Evolutionary conservation across 2,888 invertebrate species (phyloP).

Genomic region (Petrolisthes manimaculis): DNA sequence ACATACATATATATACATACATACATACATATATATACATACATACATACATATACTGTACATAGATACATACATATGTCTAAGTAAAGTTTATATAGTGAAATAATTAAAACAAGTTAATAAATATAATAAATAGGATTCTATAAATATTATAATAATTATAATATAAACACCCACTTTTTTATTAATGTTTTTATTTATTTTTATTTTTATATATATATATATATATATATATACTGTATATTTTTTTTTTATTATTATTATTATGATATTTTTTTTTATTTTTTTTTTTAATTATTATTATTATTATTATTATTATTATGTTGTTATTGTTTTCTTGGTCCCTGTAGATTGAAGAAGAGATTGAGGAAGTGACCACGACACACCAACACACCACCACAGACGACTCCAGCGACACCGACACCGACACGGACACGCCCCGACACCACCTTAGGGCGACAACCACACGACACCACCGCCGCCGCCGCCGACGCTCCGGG

Average conservation of each 20-base stretch:
- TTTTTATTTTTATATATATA: background rate
- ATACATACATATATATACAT: too few relatives aligned
- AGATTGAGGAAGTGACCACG: constrained; percentile 65
- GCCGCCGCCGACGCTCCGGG: constrained; percentile 17
- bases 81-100: too few relatives aligned
- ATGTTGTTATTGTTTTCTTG: background rate
- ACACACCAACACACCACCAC: too few relatives aligned
- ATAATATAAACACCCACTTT: too few relatives aligned
- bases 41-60: too few relatives aligned
- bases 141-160: too few relatives aligned
- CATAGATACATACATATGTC: background rate
- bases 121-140: too few relatives aligned
- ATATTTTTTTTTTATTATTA: background rate
- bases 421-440: constrained; percentile 42
- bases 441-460: constrained; percentile 31
- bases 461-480: constrained; percentile 20
- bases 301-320: too few relatives aligned
- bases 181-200: too few relatives aligned
- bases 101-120: too few relatives aligned
- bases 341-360: constrained; percentile 63
- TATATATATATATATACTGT: background rate
- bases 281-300: background rate
- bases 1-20: too few relatives aligned
- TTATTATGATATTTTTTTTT: background rate
- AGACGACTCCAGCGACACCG: constrained; percentile 36